phyloP scores from a whole-genome alignment of 1,140 invertebrate genomes.

The Cotesia glomerata region DNA sequence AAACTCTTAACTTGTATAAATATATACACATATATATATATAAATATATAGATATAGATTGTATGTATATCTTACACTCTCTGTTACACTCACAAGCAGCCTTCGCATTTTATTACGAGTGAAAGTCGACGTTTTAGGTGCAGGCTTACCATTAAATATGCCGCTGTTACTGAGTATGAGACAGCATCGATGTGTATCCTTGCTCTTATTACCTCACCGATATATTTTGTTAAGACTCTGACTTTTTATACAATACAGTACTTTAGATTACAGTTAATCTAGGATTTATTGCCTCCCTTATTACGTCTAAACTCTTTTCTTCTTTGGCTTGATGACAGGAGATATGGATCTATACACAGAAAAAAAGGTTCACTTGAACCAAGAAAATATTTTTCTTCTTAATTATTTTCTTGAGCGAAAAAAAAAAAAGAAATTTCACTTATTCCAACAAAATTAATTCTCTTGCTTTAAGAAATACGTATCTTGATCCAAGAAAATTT shows the following conservation, averaged over 20 bases:
- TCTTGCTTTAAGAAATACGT: too few relatives aligned
- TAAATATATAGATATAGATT: too few relatives aligned
- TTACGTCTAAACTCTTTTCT: too few relatives aligned
- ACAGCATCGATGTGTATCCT: background rate
- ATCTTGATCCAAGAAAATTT: too few relatives aligned
- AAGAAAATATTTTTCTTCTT: too few relatives aligned
- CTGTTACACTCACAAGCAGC: conserved; percentile 21
- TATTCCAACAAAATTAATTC: too few relatives aligned
- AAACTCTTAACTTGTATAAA: conserved; percentile 11
- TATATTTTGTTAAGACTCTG: background rate
- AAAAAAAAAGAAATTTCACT: too few relatives aligned
- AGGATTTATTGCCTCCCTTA: background rate
- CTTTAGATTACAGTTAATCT: background rate
- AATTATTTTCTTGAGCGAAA: too few relatives aligned
- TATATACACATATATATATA: background rate
- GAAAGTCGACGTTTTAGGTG: conserved; percentile 46
- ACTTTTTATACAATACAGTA: background rate
- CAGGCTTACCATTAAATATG: conserved; percentile 39
- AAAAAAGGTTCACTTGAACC: too few relatives aligned
- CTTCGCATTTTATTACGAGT: conserved; percentile 49
- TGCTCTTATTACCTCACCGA: conserved; percentile 7
- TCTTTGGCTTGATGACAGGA: too few relatives aligned
- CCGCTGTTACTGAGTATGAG: conserved; percentile 11
- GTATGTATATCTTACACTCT: background rate
- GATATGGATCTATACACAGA: too few relatives aligned